Percentiles rank a stretch among this genome's conserved stretches.
Evolutionary conservation across 2,888 invertebrate species (phyloP).

Genomic region (Volucella inanis): DNA sequence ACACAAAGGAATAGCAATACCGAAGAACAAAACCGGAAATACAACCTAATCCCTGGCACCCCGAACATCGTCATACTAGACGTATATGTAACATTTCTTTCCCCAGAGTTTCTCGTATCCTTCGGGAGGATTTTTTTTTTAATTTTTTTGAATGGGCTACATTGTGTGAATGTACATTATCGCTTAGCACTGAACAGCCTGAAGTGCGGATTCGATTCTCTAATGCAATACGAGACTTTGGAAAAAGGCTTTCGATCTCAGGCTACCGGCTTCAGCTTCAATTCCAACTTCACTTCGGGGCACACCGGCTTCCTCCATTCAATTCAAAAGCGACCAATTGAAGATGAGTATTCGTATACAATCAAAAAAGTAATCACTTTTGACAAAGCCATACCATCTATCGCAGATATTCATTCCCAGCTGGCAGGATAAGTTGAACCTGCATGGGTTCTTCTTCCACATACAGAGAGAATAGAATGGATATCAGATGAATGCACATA

Average conservation of each 20-base stretch:
- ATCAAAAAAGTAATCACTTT: conserved; percentile 60
- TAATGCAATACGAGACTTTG: conserved; percentile 13
- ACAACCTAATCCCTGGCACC: too few relatives aligned
- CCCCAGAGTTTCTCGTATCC: background rate
- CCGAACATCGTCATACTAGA: conserved; percentile 6
- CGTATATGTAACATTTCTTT: conserved; percentile 40
- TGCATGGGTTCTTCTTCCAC: background rate
- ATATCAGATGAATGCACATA: conserved; percentile 20
- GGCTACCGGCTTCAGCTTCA: too few relatives aligned
- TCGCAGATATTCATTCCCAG: too few relatives aligned
- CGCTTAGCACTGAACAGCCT: conserved; percentile 5
- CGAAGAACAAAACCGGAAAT: conserved; percentile 17
- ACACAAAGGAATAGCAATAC: conserved; percentile 1
- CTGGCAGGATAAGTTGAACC: background rate
- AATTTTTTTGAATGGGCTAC: background rate
- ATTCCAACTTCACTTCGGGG: too few relatives aligned
- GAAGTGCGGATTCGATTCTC: background rate
- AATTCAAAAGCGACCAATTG: conserved; percentile 36
- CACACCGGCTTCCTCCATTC: conserved; percentile 1
- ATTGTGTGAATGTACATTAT: conserved; percentile 30
- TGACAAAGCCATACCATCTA: conserved; percentile 56
- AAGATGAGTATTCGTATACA: conserved; percentile 43
- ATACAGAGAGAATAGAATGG: background rate
- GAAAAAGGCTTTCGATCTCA: background rate
- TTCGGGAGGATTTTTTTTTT: background rate